Base-by-base conservation (phyloP, 2,113 vertebrate species). In the Hyperopisus bebe region DNA sequence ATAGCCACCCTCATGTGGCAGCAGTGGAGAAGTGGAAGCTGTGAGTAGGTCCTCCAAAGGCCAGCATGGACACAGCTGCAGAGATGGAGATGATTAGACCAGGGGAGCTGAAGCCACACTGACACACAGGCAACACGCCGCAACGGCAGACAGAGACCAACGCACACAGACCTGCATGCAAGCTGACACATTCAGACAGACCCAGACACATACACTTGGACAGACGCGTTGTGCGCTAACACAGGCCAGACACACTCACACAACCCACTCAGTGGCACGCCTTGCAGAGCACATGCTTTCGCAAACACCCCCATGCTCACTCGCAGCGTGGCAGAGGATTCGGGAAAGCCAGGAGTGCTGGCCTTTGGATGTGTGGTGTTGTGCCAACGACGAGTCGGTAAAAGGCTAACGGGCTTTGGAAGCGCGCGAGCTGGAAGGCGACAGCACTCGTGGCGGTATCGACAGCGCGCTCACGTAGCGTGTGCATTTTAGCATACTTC, bases 1-100 rank as follows among this genome's bases (percentile, higher is more conserved):
- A 90, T 80, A 31, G 46, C 7, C 9, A 9, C 77, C 87, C 66
- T 90, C 48, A 74, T 88, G 48, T 46, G 51, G 88, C 88, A 85
- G 86, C 46, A 19, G 3, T 48, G 87, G 89, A 86, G 21, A 90
- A 58, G 89, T 88, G 84, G 90, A 85, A 90, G 77, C 46, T 46
- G 42, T 35, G 58, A 35, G 21, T 90, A 50, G 15, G 21, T 53
- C 48, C 88, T 83, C 47, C 47, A 19, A 77, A 83, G 88, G 5
- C n/a, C 17, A n/a, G 3, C 46, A 53, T 82, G 46, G 44, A 5
- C 19, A 19, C 47, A 51, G 70, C 62, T 89, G 74, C 6, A 42
- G 31, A 55, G 66, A 80, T 42, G 47, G 88, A 83, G 48, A 42
- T 83, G 74, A 89, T 89, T 89, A 83, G 53, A 82, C 17, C 3